Conservation (phyloP, 2,888 invertebrate genomes). For the Cenopis cana region DNA sequence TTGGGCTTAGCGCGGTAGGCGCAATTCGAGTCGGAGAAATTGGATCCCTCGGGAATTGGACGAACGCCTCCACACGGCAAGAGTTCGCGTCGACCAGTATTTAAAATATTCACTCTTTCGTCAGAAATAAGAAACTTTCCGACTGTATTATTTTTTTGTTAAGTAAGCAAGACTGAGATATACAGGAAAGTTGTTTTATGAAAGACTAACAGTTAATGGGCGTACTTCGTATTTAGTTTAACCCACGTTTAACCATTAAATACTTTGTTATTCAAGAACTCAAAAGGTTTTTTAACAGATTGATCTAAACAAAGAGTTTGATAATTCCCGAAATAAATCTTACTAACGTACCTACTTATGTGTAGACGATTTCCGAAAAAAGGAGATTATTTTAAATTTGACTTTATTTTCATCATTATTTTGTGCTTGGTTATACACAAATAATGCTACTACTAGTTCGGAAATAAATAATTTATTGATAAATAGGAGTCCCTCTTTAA, state of each 20-base stretch:
- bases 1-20: conserved; percentile 64
- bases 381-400: neutral
- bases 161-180: conserved; percentile 2
- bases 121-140: conserved; percentile 49
- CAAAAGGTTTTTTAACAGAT: neutral
- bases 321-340: neutral
- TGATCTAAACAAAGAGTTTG: neutral
- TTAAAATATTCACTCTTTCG: conserved; percentile 70
- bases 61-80: conserved; percentile 64
- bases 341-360: neutral
- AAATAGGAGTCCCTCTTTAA: too few relatives aligned
- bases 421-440: neutral
- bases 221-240: conserved; percentile 13
- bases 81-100: conserved; percentile 61
- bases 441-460: too few relatives aligned
- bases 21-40: conserved; percentile 71
- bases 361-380: neutral
- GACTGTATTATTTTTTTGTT: conserved; percentile 22
- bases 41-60: conserved; percentile 77
- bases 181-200: conserved; percentile 27
- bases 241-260: neutral
- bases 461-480: too few relatives aligned
- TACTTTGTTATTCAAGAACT: neutral
- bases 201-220: conserved; percentile 23
- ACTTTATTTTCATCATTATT: neutral